Base-by-base conservation (phyloP, 2,113 vertebrate genomes). In the Tautogolabrus adspersus region DNA sequence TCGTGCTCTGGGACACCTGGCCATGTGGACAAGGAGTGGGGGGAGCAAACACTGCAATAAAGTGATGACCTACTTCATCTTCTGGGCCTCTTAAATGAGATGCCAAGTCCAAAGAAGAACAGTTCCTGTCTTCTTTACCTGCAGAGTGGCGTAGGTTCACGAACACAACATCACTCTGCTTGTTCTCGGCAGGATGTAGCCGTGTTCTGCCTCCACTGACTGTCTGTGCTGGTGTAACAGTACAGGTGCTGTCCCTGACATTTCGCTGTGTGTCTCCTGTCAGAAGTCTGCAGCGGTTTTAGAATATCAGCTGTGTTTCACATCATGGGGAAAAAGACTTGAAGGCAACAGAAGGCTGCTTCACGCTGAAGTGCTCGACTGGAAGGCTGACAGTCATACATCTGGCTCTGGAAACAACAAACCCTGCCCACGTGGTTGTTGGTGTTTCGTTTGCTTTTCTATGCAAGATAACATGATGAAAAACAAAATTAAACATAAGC, bases 331-430 rank as follows among this genome's bases (percentile, higher is more conserved):
- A 34, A 65, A 34, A 22, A 23, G 8, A 63, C 61, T 26, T 18
- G 42, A 15, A 46, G 42, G 62, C 42, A 49, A 34, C 42, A 65
- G 62, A 34, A 49, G 62, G 44, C 19, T 30, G 62, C 42, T 47
- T 44, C 61, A 30, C 16, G 5, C 22, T 30, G 61, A 64, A 47
- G 42, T 47, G 61, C 62, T 49, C 23, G 49, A 11, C 44, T n/a
- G 23, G 44, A 30, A 19, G 62, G 22, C 15, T 64, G 61, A 64
- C 61, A 47, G 15, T 47, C 61, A 63, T 16, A 47, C 42, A 64
- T 47, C 22, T 63, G 22, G 60, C 40, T 22, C 13, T 44, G 23
- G 23, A 52, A 19, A 52, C 13, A 26, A 26, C 3, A 63, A 30
- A 30, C 1, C 16, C 9, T 7, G 22, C 16, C 5, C 8, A 6